Conservation (phyloP, 2,797 vertebrate genomes). For the Morus bassanus region DNA sequence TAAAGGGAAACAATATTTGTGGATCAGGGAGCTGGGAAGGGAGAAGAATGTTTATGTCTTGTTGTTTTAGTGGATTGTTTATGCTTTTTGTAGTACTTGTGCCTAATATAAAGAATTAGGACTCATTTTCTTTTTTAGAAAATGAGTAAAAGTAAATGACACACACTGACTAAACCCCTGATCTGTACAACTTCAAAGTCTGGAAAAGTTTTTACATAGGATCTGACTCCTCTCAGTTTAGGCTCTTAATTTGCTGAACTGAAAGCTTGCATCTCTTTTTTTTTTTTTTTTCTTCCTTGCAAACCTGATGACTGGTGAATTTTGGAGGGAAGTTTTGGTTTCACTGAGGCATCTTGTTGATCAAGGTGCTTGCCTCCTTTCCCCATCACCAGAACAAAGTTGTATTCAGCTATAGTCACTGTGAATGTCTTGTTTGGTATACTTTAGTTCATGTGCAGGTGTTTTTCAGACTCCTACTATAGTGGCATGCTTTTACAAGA, state of each 20-base stretch:
- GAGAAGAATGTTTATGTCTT: neutral
- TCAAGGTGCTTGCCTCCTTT: neutral
- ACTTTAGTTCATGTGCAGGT: neutral
- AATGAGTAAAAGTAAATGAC: neutral
- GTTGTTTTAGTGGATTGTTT: neutral
- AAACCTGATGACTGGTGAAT: constrained; percentile 8
- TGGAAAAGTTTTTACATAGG: constrained; percentile 32
- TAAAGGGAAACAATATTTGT: neutral
- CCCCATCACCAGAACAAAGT: neutral
- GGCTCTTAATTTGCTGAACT: neutral
- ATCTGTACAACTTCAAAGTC: constrained; percentile 26
- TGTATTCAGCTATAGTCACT: neutral
- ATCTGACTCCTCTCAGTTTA: neutral
- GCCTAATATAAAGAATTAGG: neutral
- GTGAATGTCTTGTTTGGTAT: neutral
- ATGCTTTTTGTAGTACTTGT: neutral
- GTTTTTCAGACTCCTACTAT: neutral
- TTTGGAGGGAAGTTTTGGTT: constrained; percentile 19
- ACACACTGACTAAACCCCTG: neutral
- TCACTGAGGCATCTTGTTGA: constrained; percentile 18
- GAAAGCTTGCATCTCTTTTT: neutral
- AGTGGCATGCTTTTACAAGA: neutral
- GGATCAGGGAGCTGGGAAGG: neutral
- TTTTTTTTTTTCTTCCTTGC: neutral
- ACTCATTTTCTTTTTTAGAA: neutral